phyloP scores from a whole-genome alignment of 2,113 vertebrate genomes.

The Papio anubis region DNA sequence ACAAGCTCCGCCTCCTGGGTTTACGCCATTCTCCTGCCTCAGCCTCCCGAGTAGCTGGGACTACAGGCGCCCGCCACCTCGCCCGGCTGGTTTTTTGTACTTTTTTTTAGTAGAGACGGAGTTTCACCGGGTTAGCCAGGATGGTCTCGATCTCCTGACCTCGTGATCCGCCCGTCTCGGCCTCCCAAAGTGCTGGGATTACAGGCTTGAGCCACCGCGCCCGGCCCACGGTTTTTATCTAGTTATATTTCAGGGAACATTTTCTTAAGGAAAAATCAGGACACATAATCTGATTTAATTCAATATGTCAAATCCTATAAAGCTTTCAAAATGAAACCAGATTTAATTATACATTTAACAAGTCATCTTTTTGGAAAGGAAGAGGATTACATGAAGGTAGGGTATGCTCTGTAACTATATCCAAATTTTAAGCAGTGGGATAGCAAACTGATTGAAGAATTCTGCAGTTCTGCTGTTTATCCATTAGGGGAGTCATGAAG shows the following conservation, averaged over 20 bases:
- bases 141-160: too few species aligned
- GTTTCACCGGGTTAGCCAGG: too few species aligned
- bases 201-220: too few species aligned
- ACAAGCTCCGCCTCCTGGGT: too few species aligned
- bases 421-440: background rate
- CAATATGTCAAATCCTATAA: slow-evolving; percentile 44
- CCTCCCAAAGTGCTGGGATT: too few species aligned
- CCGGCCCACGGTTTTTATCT: slow-evolving; percentile 29
- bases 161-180: too few species aligned
- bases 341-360: slow-evolving; percentile 31
- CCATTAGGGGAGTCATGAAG: background rate
- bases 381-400: background rate
- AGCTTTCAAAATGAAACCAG: slow-evolving; percentile 38
- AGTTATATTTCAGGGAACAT: slow-evolving; percentile 60
- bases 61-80: too few species aligned
- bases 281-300: slow-evolving; percentile 47
- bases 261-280: slow-evolving; percentile 54
- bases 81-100: too few species aligned
- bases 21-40: too few species aligned
- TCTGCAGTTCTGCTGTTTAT: background rate
- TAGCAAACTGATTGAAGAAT: background rate
- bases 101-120: too few species aligned
- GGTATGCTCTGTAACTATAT: background rate
- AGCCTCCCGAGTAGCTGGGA: too few species aligned
- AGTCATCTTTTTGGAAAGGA: background rate